These are phyloP conservation scores for Malaclemys terrapin DNA, from an alignment of 2,113 vertebrate genomes.

Conservation along the genomic window DNA sequence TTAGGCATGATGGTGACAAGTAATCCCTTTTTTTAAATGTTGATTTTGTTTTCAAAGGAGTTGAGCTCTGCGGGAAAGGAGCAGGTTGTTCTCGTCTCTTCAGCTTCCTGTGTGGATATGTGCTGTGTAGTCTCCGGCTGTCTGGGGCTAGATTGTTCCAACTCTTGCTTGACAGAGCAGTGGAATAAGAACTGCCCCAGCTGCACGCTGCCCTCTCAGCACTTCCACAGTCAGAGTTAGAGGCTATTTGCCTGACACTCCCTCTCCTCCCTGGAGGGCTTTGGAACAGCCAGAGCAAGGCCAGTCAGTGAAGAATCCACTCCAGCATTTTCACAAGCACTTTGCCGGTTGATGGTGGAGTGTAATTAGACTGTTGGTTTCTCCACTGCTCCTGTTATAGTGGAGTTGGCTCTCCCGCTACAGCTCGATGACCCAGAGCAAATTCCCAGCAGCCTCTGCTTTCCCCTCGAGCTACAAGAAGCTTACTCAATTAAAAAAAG, in stretches of 20 bases:
- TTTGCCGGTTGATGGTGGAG: background rate
- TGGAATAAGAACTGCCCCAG: background rate
- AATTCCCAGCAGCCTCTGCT: background rate
- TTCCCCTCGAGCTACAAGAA: background rate
- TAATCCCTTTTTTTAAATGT: background rate
- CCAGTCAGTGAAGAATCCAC: background rate
- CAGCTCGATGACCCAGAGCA: background rate
- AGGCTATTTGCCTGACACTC: background rate
- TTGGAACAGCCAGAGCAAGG: background rate
- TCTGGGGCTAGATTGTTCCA: background rate
- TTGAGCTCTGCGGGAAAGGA: background rate
- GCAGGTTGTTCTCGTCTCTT: background rate
- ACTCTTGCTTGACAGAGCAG: background rate
- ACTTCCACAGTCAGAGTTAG: background rate
- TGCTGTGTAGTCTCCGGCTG: background rate
- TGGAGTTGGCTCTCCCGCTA: background rate
- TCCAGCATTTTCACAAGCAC: background rate
- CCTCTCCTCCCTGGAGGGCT: background rate
- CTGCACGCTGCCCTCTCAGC: background rate
- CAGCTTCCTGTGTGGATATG: background rate
- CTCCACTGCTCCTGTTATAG: background rate
- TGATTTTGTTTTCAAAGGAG: constrained; percentile 25
- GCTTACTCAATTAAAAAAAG: background rate
- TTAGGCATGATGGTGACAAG: background rate
- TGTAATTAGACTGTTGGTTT: background rate